Percentiles rank a stretch among this genome's conserved stretches.
Conservation (phyloP, 2,113 vertebrate species). For the Synchiropus splendidus region DNA sequence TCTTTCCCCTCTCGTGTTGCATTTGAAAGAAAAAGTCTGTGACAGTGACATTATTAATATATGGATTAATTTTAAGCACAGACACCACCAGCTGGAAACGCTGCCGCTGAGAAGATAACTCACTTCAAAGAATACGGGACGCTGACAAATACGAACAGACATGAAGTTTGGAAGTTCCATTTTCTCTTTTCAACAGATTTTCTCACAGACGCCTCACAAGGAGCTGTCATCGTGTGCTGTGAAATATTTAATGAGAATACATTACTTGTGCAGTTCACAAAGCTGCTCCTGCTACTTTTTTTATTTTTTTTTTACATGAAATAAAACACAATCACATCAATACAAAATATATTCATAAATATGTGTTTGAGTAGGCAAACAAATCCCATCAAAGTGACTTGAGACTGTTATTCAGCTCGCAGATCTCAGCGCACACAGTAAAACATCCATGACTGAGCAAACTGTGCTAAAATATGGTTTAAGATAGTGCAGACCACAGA, state of each 20-base stretch:
- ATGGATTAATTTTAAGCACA: slow-evolving; percentile 44
- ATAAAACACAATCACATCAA: too few relatives aligned
- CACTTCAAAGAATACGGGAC: slow-evolving; percentile 31
- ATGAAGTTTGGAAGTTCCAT: slow-evolving; percentile 7
- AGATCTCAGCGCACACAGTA: too few relatives aligned
- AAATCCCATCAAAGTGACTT: too few relatives aligned
- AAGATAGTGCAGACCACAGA: too few relatives aligned
- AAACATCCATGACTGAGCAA: too few relatives aligned
- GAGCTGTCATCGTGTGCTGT: slow-evolving; percentile 1
- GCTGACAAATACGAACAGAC: slow-evolving; percentile 13
- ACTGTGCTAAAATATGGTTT: too few relatives aligned
- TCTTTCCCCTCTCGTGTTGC: slow-evolving; percentile 22
- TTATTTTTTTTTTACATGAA: too few relatives aligned
- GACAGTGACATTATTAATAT: slow-evolving; percentile 39
- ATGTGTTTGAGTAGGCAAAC: too few relatives aligned
- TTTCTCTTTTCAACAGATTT: slow-evolving; percentile 1
- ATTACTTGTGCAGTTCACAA: too few relatives aligned
- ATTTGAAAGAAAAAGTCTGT: slow-evolving; percentile 17
- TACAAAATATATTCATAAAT: too few relatives aligned
- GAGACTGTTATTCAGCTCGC: too few relatives aligned
- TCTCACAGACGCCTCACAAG: not conserved
- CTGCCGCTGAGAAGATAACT: slow-evolving; percentile 32
- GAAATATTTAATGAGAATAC: slow-evolving; percentile 10
- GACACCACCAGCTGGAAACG: slow-evolving; percentile 21
- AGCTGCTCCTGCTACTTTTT: too few relatives aligned